phyloP scores from a whole-genome alignment of 2,797 vertebrate genomes.

The Falco cherrug region DNA sequence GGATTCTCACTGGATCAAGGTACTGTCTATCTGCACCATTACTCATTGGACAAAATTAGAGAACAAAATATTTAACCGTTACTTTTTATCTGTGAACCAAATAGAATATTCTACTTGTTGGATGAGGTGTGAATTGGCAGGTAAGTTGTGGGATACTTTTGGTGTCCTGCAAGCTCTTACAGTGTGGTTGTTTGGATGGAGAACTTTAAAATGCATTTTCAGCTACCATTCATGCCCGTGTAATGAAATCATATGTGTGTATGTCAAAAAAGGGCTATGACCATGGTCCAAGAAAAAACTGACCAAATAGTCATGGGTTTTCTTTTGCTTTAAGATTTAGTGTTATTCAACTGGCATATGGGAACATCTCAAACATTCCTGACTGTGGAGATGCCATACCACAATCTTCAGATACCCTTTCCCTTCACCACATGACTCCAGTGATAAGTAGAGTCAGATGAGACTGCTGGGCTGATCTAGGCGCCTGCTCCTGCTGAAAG shows the following conservation, averaged over 20 bases:
- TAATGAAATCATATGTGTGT: background rate
- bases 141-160: background rate
- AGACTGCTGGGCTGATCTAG: background rate
- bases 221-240: background rate
- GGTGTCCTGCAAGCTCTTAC: background rate
- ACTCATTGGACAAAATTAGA: background rate
- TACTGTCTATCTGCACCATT: background rate
- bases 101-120: background rate
- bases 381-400: background rate
- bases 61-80: background rate
- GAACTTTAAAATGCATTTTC: background rate
- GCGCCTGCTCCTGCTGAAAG: background rate
- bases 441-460: conserved; percentile 6
- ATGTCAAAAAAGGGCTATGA: background rate
- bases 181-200: background rate
- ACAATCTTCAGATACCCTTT: background rate
- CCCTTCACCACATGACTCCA: background rate
- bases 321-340: background rate
- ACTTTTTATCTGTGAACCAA: background rate
- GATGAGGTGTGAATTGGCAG: background rate
- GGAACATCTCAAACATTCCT: background rate
- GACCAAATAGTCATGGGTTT: background rate
- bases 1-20: background rate
- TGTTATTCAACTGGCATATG: background rate
- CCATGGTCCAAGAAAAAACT: background rate